Conservation (phyloP, 2,113 vertebrate genomes). For the Nycticryphes semicollaris region DNA sequence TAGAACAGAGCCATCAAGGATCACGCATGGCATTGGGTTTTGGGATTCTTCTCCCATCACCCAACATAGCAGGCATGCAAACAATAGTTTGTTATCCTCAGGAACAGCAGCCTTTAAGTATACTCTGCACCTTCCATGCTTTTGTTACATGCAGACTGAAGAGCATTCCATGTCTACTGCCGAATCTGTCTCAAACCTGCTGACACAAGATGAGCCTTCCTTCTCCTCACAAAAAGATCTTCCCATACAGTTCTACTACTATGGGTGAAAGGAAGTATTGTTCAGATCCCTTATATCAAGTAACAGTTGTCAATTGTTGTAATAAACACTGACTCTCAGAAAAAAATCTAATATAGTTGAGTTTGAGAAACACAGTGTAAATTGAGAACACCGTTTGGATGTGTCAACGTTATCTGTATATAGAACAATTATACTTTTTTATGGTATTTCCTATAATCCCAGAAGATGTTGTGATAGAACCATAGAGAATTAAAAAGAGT, state of each 20-base stretch:
- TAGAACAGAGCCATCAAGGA: not conserved
- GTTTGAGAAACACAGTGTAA: not conserved
- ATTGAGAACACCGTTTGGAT: not conserved
- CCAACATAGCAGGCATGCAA: not conserved
- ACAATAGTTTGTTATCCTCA: not conserved
- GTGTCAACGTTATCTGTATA: not conserved
- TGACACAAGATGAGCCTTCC: not conserved
- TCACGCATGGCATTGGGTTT: not conserved
- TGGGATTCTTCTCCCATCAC: not conserved
- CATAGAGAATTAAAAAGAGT: not conserved
- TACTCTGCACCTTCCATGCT: not conserved
- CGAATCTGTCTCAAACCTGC: not conserved
- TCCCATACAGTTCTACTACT: not conserved
- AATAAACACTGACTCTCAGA: not conserved
- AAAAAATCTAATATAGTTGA: not conserved
- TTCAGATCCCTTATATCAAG: not conserved
- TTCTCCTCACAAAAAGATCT: not conserved
- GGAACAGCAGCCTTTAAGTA: not conserved
- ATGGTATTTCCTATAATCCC: not conserved
- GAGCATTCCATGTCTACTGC: accelerated
- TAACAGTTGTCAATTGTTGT: not conserved
- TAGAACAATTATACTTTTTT: not conserved
- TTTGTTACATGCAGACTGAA: not conserved
- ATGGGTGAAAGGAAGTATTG: not conserved
- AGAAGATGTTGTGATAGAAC: not conserved